Conservation (phyloP, 2,888 invertebrate species). For the Dichetophora obliterata region DNA sequence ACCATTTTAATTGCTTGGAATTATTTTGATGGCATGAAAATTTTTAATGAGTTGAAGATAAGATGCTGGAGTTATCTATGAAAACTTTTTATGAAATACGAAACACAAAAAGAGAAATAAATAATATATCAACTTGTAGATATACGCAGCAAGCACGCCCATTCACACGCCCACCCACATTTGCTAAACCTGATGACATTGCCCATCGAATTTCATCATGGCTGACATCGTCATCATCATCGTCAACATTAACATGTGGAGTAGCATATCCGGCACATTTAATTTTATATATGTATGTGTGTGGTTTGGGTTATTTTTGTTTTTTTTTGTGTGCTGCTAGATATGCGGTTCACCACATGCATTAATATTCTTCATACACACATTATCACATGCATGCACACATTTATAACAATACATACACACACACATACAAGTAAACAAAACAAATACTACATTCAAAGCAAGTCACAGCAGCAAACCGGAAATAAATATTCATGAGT, state of each 20-base stretch:
- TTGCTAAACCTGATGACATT: not conserved
- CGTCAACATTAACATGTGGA: not conserved
- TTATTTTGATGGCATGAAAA: no score
- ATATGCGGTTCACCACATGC: not conserved
- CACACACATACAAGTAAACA: not conserved
- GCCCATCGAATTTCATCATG: not conserved
- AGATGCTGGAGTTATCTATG: no score
- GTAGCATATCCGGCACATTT: not conserved
- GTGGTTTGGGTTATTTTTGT: not conserved
- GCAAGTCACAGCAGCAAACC: not conserved
- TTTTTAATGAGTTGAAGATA: not conserved
- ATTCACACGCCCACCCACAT: not conserved
- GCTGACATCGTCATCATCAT: not conserved
- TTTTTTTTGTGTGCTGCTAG: not conserved
- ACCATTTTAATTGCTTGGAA: no score
- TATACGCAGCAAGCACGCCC: not conserved
- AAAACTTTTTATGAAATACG: no score
- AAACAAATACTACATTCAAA: not conserved
- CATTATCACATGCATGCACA: not conserved
- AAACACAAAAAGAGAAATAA: not conserved
- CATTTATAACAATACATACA: not conserved
- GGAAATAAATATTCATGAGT: constrained; percentile 16
- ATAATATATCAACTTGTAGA: not conserved
- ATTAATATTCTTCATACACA: constrained; percentile 5
- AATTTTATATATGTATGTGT: not conserved